These are phyloP conservation scores for Indicator maculatus DNA, from an alignment of 2,113 vertebrate species.

Conservation along the genomic window DNA sequence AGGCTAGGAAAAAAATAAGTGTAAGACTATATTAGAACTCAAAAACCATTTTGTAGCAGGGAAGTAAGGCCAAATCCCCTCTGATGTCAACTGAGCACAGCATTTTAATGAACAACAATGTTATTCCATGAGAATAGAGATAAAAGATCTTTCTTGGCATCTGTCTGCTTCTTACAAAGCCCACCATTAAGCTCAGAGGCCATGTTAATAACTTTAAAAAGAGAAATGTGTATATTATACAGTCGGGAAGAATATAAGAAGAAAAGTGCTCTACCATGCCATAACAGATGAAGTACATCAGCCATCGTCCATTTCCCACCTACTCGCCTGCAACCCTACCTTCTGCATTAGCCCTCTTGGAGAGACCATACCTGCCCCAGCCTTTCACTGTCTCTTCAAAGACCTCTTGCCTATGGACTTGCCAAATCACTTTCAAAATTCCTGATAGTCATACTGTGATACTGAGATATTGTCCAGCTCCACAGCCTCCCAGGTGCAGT, in stretches of 20 bases:
- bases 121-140: background rate
- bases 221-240: background rate
- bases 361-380: background rate
- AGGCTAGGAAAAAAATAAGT: conserved; percentile 11
- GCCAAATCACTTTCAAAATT: background rate
- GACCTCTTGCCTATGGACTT: background rate
- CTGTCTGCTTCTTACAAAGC: background rate
- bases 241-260: background rate
- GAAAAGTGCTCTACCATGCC: background rate
- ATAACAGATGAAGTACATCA: background rate
- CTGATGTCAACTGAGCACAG: background rate
- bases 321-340: too few species aligned
- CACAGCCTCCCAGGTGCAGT: background rate
- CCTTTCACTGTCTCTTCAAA: background rate
- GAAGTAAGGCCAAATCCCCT: background rate
- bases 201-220: background rate
- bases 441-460: background rate
- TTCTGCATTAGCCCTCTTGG: background rate
- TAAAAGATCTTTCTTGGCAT: background rate
- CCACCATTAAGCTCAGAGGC: background rate
- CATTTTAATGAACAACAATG: background rate
- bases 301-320: background rate
- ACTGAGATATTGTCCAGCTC: background rate
- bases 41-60: background rate
- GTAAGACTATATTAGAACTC: conserved; percentile 6